A percentile compares a stretch with the other conserved stretches of the same genome.
Evolutionary conservation across 2,113 vertebrate species (phyloP).

Genomic region (Urocolius indicus): DNA sequence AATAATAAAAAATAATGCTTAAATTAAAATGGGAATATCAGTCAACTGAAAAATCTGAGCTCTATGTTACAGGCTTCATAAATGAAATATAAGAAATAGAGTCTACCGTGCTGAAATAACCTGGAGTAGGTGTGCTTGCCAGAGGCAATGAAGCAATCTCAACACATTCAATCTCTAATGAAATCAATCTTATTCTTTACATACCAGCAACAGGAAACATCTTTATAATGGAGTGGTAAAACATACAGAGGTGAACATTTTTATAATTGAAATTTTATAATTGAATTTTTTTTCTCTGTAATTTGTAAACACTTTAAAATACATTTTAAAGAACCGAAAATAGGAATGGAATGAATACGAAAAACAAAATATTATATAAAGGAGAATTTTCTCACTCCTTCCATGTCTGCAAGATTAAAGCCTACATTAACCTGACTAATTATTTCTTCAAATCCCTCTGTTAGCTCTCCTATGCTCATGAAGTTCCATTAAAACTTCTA

Average conservation of each 20-base stretch:
- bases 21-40: not conserved
- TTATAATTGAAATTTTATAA: not conserved
- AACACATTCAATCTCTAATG: rapidly evolving
- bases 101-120: not conserved
- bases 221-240: not conserved
- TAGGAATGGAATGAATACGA: not conserved
- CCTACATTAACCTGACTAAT: not conserved
- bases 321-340: not conserved
- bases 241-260: not conserved
- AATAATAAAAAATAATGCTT: not conserved
- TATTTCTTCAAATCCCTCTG: not conserved
- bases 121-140: not conserved
- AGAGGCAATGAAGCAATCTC: not conserved
- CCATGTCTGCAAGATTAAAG: not conserved
- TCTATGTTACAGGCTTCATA: not conserved
- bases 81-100: not conserved
- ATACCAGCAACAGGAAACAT: not conserved
- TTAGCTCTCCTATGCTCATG: not conserved
- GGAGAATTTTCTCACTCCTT: not conserved
- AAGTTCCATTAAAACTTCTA: not conserved
- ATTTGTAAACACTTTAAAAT: not conserved
- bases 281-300: not conserved
- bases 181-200: not conserved
- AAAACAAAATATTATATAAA: not conserved
- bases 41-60: not conserved